These are phyloP conservation scores for Synergus laeviventris DNA, from an alignment of 2,888 invertebrate species.

Conservation along the genomic window DNA sequence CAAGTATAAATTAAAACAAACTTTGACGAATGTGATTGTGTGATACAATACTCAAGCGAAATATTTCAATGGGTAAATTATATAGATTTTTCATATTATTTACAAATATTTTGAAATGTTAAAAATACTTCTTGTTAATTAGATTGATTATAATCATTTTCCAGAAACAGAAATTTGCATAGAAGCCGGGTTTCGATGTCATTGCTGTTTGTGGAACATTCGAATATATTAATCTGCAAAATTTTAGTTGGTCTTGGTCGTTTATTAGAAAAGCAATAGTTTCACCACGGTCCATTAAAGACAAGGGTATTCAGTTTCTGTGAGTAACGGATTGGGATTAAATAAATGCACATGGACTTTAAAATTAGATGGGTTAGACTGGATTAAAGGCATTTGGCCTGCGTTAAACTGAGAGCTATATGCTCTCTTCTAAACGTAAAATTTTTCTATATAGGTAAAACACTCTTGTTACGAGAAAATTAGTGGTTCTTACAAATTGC, in stretches of 20 bases:
- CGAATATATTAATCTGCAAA: too few relatives aligned
- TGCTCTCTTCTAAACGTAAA: not conserved
- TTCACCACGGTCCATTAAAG: conserved; percentile 51
- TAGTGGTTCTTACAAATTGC: conserved; percentile 38
- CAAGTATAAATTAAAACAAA: not conserved
- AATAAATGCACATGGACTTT: conserved; percentile 53
- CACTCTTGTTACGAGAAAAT: conserved; percentile 34
- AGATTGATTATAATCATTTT: too few relatives aligned
- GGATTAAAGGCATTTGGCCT: conserved; percentile 47
- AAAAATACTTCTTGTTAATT: too few relatives aligned
- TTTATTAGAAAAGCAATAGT: conserved; percentile 39
- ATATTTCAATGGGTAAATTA: not conserved
- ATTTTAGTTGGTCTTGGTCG: not conserved
- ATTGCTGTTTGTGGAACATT: too few relatives aligned
- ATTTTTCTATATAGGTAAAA: not conserved
- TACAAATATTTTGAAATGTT: too few relatives aligned
- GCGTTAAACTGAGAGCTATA: conserved; percentile 36
- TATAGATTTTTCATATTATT: too few relatives aligned
- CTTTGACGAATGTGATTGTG: not conserved
- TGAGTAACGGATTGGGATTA: conserved; percentile 51
- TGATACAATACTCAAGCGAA: not conserved
- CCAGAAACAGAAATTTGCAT: too few relatives aligned
- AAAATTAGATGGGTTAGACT: conserved; percentile 47
- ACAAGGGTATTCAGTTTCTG: conserved; percentile 50
- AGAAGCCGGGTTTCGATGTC: too few relatives aligned